A percentile compares a stretch with the other conserved stretches of the same genome.
These are phyloP conservation scores for Sturmia bella DNA, from an alignment of 2,888 invertebrate species.

Conservation along the genomic window DNA sequence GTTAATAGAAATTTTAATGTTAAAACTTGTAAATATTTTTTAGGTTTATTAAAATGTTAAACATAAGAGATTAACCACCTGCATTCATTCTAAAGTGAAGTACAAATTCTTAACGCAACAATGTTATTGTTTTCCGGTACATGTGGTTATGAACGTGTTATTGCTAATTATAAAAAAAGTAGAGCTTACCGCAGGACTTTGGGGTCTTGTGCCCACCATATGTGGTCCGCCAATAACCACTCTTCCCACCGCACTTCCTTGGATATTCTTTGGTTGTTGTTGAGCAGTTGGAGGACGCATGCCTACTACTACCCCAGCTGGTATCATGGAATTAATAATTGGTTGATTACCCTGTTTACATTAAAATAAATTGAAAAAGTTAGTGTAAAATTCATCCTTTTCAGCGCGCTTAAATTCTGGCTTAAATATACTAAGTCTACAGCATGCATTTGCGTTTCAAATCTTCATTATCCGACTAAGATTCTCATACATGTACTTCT, in stretches of 20 bases:
- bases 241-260: conserved; percentile 88
- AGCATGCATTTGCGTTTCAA: conserved; percentile 69
- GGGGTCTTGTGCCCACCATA: conserved; percentile 90
- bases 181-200: conserved; percentile 86
- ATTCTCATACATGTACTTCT: neutral
- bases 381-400: conserved; percentile 21
- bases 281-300: conserved; percentile 89
- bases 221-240: conserved; percentile 92
- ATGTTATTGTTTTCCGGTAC: conserved; percentile 1
- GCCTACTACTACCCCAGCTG: conserved; percentile 91
- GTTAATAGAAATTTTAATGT: conserved; percentile 62
- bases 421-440: conserved; percentile 49
- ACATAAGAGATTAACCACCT: conserved; percentile 1
- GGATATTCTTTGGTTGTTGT: conserved; percentile 85
- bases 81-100: conserved; percentile 19
- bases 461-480: conserved; percentile 18
- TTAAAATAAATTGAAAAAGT: conserved; percentile 21
- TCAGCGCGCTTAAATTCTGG: conserved; percentile 3
- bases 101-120: conserved; percentile 19
- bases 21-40: conserved; percentile 20
- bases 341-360: conserved; percentile 83
- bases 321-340: conserved; percentile 86
- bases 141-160: neutral
- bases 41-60: conserved; percentile 16
- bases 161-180: neutral